Base-by-base conservation (phyloP, 2,113 vertebrate species). In the Nymphicus hollandicus region DNA sequence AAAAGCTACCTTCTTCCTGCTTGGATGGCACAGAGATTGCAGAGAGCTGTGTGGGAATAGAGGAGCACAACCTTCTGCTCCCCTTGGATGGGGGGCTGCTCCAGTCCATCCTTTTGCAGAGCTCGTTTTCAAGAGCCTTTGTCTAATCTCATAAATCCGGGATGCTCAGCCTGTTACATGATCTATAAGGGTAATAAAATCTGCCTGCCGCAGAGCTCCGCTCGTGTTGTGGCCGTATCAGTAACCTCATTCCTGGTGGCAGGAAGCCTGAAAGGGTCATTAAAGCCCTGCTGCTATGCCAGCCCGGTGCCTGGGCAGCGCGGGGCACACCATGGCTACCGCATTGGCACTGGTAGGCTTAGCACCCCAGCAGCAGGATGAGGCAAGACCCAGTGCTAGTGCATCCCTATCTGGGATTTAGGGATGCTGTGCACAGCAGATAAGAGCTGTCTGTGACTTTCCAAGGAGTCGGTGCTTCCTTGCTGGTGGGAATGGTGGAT, bases 91-190 rank as follows among this genome's bases (percentile, higher is more conserved):
- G 24, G 46, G 39, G 88, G 17, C 74, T 55, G 29, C 68, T 95
- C 58, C 53, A 33, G 29, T 47, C 74, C 39, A 31, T 92, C 68
- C 53, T 77, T 78, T 76, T 49, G 41, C 89, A 74, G 84, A 92
- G 86, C 86, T 95, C 14, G 2, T 89, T 95, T 81, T 77, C 79
- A 68, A 63, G 81, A 63, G 56, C 89, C 55, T 95, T 88, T 91
- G 81, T 95, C 93, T 95, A 83, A 95, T 95, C 86, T 89, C 90
- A 96, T 95, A 96, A 96, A 95, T 58, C 68, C 68, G 80, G 89
- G 82, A 68, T 49, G 65, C 87, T 95, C 56, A 88, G 91, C 89
- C 85, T 91, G 93, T 90, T 78, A 88, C 89, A 47, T 1, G 17
- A 91, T 95, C 84, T 91, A n/a, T 87, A 92, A 80, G 50, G 79